Evolutionary conservation across 2,113 vertebrate genomes (phyloP), one percentile per base, ranked within the genome.

Genomic region (Microcebus murinus): DNA sequence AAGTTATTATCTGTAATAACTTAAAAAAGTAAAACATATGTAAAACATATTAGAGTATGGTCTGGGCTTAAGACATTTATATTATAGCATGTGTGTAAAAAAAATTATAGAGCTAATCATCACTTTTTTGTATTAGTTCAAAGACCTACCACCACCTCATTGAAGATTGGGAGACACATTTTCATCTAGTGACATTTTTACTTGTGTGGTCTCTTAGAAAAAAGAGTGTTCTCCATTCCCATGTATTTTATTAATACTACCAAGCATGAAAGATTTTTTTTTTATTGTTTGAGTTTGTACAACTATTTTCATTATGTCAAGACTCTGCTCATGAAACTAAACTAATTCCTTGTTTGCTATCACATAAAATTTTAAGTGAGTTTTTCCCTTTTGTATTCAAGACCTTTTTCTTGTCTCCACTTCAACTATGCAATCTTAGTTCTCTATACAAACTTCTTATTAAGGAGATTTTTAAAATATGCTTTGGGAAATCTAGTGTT

Each of bases 131-230:
- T 67, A 50, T 96, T 76, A 91, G 68, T 93, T 96, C 91, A 96
- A 94, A 98, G 94, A 63, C 39, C 86, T 91, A 85, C 82, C 82
- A 86, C 86, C 48, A 91, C 87, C 88, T 97, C 87, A 36, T 3
- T 93, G 67, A 95, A 8, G 91, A 95, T 87, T 85, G 65, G 52
- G 81, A 94, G 95, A 90, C 45, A 95, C 34, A 83, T 86, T 97
- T 96, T 94, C 25, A 80, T 63, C 86, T 80, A 65, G 25, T 93
- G 21, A 90, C 29, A n/a, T 85, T 97, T 90, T 97, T 48, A 91
- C 93, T 95, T 97, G 93, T 96, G 88, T 97, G 96, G 91, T 95
- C 96, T 96, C 61, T 97, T 87, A 55, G 52, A 55, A 55, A 55
- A 55, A 55, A 55, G 68, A 91, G 21, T 93, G 45, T 45, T 93